phyloP scores from a whole-genome alignment of 2,113 vertebrate species.

The Sinosuthora webbiana region DNA sequence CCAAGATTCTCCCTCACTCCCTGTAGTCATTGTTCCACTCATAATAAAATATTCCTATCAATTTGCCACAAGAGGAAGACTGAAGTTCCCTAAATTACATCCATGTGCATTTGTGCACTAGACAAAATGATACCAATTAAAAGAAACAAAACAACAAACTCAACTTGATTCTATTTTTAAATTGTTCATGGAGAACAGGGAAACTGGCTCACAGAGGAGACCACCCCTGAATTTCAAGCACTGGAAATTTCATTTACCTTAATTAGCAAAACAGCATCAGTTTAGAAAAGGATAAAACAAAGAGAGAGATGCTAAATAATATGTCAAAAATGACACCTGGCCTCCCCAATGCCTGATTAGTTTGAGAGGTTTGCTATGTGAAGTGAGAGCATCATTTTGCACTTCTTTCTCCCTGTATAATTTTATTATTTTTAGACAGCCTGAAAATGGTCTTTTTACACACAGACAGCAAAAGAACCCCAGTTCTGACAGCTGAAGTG shows the following conservation, averaged over 20 bases:
- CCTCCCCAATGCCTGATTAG: conserved; percentile 72
- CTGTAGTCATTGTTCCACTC: conserved; percentile 77
- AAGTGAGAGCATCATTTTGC: conserved; percentile 38
- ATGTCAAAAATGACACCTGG: conserved; percentile 74
- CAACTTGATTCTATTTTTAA: conserved; percentile 64
- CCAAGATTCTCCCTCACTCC: conserved; percentile 69
- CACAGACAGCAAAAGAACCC: conserved; percentile 29
- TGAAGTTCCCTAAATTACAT: conserved; percentile 77
- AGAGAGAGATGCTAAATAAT: conserved; percentile 68
- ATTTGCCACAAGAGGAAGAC: conserved; percentile 76
- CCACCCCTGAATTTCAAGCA: conserved; percentile 41
- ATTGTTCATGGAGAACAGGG: conserved; percentile 31
- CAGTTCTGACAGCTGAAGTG: conserved; percentile 58
- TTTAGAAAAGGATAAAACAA: conserved; percentile 54
- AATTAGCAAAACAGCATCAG: conserved; percentile 71
- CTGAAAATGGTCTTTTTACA: conserved; percentile 62
- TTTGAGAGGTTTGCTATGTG: conserved; percentile 69
- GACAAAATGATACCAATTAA: conserved; percentile 73
- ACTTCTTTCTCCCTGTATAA: not conserved
- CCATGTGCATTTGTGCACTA: conserved; percentile 66
- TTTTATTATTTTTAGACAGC: not conserved
- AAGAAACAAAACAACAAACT: not conserved
- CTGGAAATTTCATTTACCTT: conserved; percentile 67
- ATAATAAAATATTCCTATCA: conserved; percentile 81
- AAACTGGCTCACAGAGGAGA: conserved; percentile 50